phyloP scores from a whole-genome alignment of 2,888 invertebrate species.

The Sturmia bella region DNA sequence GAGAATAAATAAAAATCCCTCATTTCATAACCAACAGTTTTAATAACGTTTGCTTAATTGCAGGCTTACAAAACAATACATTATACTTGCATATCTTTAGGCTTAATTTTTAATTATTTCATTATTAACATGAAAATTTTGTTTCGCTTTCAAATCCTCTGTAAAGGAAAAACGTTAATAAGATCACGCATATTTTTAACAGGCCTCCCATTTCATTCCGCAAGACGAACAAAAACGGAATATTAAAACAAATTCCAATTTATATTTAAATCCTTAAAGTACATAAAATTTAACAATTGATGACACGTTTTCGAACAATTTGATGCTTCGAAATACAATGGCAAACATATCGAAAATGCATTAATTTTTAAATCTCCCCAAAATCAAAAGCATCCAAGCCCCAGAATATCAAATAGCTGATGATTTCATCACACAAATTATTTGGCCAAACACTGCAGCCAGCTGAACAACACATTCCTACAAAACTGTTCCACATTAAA shows the following conservation, averaged over 20 bases:
- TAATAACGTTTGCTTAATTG: not conserved
- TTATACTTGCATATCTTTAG: constrained; percentile 10
- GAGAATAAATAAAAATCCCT: no score
- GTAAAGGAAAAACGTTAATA: constrained; percentile 24
- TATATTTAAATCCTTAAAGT: constrained; percentile 64
- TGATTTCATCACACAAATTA: constrained; percentile 1
- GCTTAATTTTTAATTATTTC: constrained; percentile 36
- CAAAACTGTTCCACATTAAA: not conserved
- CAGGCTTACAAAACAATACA: not conserved
- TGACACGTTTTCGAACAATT: constrained; percentile 22
- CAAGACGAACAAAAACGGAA: constrained; percentile 30
- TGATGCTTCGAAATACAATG: not conserved
- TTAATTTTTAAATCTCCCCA: constrained; percentile 35
- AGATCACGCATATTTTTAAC: constrained; percentile 46
- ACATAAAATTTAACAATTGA: constrained; percentile 66
- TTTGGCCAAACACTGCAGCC: constrained; percentile 20
- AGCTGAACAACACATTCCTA: not conserved
- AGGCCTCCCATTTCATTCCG: not conserved
- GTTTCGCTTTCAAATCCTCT: not conserved
- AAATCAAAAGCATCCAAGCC: constrained; percentile 25
- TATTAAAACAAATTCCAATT: constrained; percentile 62
- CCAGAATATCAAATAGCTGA: constrained; percentile 55
- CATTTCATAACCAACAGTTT: no score
- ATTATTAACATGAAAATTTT: constrained; percentile 7
- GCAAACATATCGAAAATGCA: constrained; percentile 41